Conservation (phyloP, 2,888 invertebrate genomes). For the Morpho achilles region DNA sequence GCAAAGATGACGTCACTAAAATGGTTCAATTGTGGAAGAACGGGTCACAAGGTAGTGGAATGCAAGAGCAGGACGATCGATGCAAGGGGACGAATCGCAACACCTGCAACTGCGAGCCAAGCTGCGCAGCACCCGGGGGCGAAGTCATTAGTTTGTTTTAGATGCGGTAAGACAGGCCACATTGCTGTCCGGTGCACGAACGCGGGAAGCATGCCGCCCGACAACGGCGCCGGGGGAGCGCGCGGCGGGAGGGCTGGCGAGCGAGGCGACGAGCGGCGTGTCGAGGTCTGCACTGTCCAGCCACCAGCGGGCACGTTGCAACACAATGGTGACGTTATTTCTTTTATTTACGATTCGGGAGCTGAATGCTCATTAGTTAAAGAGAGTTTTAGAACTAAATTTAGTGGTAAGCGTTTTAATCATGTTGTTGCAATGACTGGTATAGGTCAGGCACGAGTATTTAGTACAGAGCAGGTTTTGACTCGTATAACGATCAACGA, state of each 20-base stretch:
- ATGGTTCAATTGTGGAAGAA: constrained; percentile 21
- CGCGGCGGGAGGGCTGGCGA: not conserved
- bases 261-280: not conserved
- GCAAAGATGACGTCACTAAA: constrained; percentile 12
- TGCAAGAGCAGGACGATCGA: constrained; percentile 16
- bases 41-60: constrained; percentile 20
- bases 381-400: constrained; percentile 16
- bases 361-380: constrained; percentile 22
- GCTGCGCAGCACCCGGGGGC: constrained; percentile 6
- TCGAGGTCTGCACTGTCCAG: constrained; percentile 6
- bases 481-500: constrained; percentile 7
- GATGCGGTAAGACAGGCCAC: constrained; percentile 19
- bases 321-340: constrained; percentile 11
- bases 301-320: not conserved
- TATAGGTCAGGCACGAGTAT: not conserved
- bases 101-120: constrained; percentile 1
- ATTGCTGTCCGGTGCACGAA: constrained; percentile 18
- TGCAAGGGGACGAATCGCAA: constrained; percentile 17
- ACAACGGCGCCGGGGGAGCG: not conserved
- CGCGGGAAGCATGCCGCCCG: not conserved
- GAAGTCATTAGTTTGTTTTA: constrained; percentile 13
- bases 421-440: no score
- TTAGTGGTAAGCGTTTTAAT: constrained; percentile 13
- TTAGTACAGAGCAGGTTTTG: constrained; percentile 10
- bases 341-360: constrained; percentile 23